Percentiles rank a stretch among this genome's conserved stretches.
These are phyloP conservation scores for Oreohelix idahoensis DNA, from an alignment of 1,140 invertebrate genomes.

Conservation along the genomic window DNA sequence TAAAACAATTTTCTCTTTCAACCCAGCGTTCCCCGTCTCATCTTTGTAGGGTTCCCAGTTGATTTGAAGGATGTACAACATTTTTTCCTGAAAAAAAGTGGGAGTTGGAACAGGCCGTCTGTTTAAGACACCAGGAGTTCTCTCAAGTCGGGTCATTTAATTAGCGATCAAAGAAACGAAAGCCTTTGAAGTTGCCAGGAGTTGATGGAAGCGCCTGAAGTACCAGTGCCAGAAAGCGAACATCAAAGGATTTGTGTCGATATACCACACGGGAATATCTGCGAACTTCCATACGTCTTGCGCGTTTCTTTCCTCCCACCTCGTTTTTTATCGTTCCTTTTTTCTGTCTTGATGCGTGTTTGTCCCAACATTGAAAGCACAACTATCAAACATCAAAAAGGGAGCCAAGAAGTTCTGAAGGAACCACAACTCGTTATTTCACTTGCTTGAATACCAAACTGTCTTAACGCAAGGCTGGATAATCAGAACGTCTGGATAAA, in stretches of 20 bases:
- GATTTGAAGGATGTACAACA: neutral
- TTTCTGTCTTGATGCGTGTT: neutral
- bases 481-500: conserved; percentile 1
- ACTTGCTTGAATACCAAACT: neutral
- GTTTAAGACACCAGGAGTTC: neutral
- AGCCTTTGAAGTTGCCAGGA: conserved; percentile 27
- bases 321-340: neutral
- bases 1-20: neutral
- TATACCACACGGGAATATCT: neutral
- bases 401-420: neutral
- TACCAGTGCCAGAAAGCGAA: conserved; percentile 13
- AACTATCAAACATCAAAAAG: conserved; percentile 20
- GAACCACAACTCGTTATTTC: neutral
- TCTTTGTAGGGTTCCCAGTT: neutral
- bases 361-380: neutral
- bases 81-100: neutral
- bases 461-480: neutral
- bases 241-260: conserved; percentile 7
- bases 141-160: conserved; percentile 21
- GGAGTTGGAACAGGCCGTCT: neutral
- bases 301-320: neutral
- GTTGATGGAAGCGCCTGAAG: conserved; percentile 3
- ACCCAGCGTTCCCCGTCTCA: neutral
- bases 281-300: neutral
- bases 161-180: conserved; percentile 28